Percentiles rank a stretch among this genome's conserved stretches.
Evolutionary conservation across 2,113 vertebrate species (phyloP).

Genomic region (Ptilonorhynchus violaceus): DNA sequence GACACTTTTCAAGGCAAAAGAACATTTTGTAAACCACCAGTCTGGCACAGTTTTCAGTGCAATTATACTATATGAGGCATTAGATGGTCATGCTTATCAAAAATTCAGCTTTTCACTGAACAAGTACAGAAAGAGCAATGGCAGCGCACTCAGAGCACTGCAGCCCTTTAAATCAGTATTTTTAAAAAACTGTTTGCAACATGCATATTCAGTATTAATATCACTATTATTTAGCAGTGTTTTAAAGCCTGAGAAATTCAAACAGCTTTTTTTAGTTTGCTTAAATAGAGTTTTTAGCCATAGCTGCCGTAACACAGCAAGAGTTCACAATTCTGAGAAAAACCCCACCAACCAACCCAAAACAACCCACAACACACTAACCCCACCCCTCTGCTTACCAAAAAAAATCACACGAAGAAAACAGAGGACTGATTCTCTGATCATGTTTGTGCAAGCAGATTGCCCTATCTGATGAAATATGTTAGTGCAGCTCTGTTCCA

Average conservation of each 20-base stretch:
- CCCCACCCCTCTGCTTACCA: neutral
- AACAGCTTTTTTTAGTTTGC: neutral
- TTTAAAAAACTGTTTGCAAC: neutral
- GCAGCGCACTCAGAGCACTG: neutral
- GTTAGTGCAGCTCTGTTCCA: neutral
- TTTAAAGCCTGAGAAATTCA: neutral
- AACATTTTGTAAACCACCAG: neutral
- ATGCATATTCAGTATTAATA: neutral
- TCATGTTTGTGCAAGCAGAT: neutral
- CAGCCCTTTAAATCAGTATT: neutral
- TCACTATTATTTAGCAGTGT: neutral
- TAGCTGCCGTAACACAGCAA: neutral
- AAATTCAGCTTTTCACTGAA: neutral
- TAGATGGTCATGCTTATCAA: neutral
- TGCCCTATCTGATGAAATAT: neutral
- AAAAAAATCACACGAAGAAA: neutral
- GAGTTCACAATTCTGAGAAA: neutral
- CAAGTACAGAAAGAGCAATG: neutral
- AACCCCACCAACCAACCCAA: neutral
- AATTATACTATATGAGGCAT: neutral
- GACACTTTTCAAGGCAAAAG: neutral
- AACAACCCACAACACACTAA: neutral
- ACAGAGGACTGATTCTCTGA: neutral
- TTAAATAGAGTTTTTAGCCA: neutral
- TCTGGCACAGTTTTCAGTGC: neutral